These are phyloP conservation scores for Lagodon rhomboides DNA, from an alignment of 2,797 vertebrate species.

Conservation along the genomic window DNA sequence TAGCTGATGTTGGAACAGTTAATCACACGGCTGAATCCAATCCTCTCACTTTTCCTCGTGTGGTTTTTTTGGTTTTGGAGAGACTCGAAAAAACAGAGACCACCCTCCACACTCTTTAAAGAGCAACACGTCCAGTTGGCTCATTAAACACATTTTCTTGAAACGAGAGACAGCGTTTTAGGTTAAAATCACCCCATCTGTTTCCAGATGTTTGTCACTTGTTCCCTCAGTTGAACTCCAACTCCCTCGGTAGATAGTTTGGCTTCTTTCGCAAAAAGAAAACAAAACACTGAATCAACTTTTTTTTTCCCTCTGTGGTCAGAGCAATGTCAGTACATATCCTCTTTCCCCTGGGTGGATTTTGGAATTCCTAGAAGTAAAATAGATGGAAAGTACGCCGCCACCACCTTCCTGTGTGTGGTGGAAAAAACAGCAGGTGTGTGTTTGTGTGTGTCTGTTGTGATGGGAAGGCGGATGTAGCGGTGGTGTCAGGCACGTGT, in stretches of 20 bases:
- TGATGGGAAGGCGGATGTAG: slow-evolving; percentile 4
- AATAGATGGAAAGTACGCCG: slow-evolving; percentile 58
- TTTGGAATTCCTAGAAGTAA: slow-evolving; percentile 58
- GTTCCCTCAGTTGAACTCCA: slow-evolving; percentile 56
- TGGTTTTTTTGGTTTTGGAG: slow-evolving; percentile 3
- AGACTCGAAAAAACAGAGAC: slow-evolving; percentile 1
- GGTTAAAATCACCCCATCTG: slow-evolving; percentile 35
- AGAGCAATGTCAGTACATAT: slow-evolving; percentile 50
- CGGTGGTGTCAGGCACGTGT: slow-evolving; percentile 12
- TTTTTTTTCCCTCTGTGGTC: slow-evolving; percentile 31
- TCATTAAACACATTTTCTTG: slow-evolving; percentile 34
- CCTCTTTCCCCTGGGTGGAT: slow-evolving; percentile 54
- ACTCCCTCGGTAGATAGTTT: slow-evolving; percentile 40
- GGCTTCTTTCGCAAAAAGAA: slow-evolving; percentile 59
- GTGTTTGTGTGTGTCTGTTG: slow-evolving; percentile 30
- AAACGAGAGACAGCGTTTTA: slow-evolving; percentile 34
- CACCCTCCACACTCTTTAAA: not conserved
- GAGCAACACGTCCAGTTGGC: slow-evolving; percentile 21
- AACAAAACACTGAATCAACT: slow-evolving; percentile 46
- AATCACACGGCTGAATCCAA: not conserved
- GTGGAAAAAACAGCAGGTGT: slow-evolving; percentile 58
- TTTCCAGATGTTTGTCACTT: slow-evolving; percentile 72
- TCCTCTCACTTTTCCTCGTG: not conserved
- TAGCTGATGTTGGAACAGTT: not conserved
- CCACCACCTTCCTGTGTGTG: slow-evolving; percentile 60